A percentile compares a stretch with the other conserved stretches of the same genome.
Conservation (phyloP, 2,797 vertebrate species). For the Pitangus sulphuratus region DNA sequence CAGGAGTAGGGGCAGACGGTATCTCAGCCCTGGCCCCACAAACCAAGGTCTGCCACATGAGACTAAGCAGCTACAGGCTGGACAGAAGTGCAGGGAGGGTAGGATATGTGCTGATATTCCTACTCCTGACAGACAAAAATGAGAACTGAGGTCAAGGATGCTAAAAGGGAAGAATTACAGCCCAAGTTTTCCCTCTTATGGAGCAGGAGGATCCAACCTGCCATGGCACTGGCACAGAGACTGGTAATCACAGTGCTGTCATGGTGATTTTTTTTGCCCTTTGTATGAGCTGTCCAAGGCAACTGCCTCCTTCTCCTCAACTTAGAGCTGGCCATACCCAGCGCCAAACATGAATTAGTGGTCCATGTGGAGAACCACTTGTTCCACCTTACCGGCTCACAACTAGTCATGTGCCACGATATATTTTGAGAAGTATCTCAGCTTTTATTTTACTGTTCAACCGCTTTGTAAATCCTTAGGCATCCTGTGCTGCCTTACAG, state of each 20-base stretch:
- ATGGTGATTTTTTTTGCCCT: not conserved
- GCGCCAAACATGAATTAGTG: not conserved
- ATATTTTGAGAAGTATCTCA: not conserved
- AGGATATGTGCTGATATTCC: not conserved
- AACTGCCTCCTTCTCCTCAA: not conserved
- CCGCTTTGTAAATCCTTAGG: constrained; percentile 29
- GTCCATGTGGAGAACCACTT: not conserved
- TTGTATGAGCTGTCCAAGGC: not conserved
- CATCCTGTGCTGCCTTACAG: not conserved
- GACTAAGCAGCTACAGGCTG: not conserved
- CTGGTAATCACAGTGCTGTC: not conserved
- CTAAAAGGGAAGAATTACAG: not conserved
- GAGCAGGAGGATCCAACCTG: not conserved
- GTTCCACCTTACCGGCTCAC: not conserved
- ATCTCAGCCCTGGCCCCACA: not conserved
- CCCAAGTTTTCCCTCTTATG: not conserved
- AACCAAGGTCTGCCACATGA: not conserved
- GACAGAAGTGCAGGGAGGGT: not conserved
- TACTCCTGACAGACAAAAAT: not conserved
- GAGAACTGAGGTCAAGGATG: not conserved
- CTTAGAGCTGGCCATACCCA: not conserved
- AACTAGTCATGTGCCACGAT: not conserved
- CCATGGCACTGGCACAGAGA: not conserved
- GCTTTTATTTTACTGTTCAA: constrained; percentile 3
- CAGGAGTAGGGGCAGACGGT: not conserved